Base-by-base conservation (phyloP, 2,888 invertebrate genomes). In the Geotrupes spiniger region DNA sequence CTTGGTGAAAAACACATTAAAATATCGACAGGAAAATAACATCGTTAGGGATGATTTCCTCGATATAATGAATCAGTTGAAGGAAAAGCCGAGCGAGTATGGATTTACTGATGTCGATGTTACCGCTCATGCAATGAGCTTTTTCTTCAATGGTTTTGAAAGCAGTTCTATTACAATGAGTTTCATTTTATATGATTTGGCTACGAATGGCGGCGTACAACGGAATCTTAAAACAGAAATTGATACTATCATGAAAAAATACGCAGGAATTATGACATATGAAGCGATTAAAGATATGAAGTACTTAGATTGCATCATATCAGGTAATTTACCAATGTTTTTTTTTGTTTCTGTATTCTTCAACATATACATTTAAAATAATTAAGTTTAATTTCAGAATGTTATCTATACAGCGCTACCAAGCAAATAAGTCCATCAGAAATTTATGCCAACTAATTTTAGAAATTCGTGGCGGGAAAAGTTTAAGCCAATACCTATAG, bases 141-240 rank as follows among this genome's bases (percentile, higher is more conserved):
- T 75, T 51, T 75, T 74, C 48, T 38, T 68, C 1, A 78, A 77
- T 29, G 77, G 76, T 1, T 76, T 72, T 54, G 76, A 76, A 55
- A 77, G 77, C 0, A 74, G 74, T 10, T 72, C 75, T 0, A 62
- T 68, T 0, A 69, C 71, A 0, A 56, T 76, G 26, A 66, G 65
- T 29, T 75, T 70, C 42, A 46, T 69, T 1, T 58, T 70, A 1
- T 75, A 70, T 52, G 65, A 72, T 17, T 52, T 78, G 12, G 75
- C 77, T 0, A 36, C 44, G 4, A 64, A 77, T 57, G 63, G 59
- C 0, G 63, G 72, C 1, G 53, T 74, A 1, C 77, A 78, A 51
- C 59, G 69, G 1, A 74, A 64, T 54, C 50, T 76, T 4, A 62
- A 71, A 4, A 8, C 60, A 1, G 76, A 78, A 60, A 62, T 78